Evolutionary conservation across 2,888 invertebrate species (phyloP), one percentile per base, ranked within the genome.

Genomic region (Catocala nupta): DNA sequence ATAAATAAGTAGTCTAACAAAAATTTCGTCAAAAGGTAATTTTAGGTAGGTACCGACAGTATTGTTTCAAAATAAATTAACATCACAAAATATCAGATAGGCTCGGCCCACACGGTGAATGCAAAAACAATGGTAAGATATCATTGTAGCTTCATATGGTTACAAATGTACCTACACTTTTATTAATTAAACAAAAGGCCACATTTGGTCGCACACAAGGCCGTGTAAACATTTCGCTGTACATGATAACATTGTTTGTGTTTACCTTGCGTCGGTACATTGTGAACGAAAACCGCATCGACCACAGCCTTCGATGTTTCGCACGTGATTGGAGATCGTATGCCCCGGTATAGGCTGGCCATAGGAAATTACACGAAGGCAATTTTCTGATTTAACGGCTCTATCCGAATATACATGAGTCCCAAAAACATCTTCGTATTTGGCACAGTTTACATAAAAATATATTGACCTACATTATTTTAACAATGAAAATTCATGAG

Each of bases 221-320:
- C 44, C 44, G 25, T 39, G 44, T 44, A 44, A 54, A 54, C 54
- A 54, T 44, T 65, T 69, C 44, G 42, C 43, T 50, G n/a, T 44
- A 7, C 0, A 47, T 62, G 48, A 58, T 58, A 55, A 59, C 33
- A 25, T 10, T 43, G 13, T 55, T 56, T 10, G 43, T 63, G 47
- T 61, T 58, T 48, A 47, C n/a, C 16, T 42, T 56, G 47, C 10
- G 48, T 10, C 36, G 39, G 50, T 51, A 42, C 53, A 54, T 59
- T 55, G 54, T 52, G 39, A 48, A 55, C 54, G 25, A 60, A 70
- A 78, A 85, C 87, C 86, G 63, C 85, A 79, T 53, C 62, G 63
- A 85, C 87, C 86, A 71, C 85, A 87, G 74, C 81, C 82, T 82
- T 82, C 80, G 72, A 66, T 68, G 71, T 71, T 76, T 78, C 63